Conservation (phyloP, 2,888 invertebrate species). For the Drosophila percnosoma region DNA sequence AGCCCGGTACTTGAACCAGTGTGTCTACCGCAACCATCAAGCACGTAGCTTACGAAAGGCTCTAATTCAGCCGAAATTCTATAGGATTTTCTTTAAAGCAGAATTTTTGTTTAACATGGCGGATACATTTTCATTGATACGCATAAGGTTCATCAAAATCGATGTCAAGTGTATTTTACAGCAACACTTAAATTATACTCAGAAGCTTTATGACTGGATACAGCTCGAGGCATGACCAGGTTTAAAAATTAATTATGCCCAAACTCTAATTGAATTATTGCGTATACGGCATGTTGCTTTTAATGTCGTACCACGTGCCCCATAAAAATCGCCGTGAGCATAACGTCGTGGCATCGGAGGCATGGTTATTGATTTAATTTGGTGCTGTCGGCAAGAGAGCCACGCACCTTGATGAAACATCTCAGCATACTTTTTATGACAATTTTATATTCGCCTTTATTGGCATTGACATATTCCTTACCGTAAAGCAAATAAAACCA, state of each 20-base stretch:
- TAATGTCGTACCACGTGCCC: conserved; percentile 57
- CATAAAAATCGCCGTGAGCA: conserved; percentile 52
- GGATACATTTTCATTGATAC: neutral
- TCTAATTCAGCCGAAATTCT: no score
- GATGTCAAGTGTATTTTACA: conserved; percentile 24
- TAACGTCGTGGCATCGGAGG: conserved; percentile 10
- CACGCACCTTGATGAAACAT: conserved; percentile 58
- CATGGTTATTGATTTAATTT: conserved; percentile 67
- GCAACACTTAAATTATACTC: conserved; percentile 29
- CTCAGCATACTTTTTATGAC: conserved; percentile 63
- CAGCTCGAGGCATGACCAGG: neutral
- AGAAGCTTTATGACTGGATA: conserved; percentile 10
- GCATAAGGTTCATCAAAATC: neutral
- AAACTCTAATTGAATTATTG: conserved; percentile 65
- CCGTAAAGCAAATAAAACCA: conserved; percentile 59
- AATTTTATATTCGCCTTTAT: conserved; percentile 66
- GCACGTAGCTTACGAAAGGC: neutral
- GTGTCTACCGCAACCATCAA: neutral
- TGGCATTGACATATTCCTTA: conserved; percentile 70
- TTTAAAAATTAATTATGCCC: conserved; percentile 57
- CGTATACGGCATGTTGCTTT: conserved; percentile 62
- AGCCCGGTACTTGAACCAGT: neutral
- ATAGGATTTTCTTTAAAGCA: neutral
- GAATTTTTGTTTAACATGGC: neutral
- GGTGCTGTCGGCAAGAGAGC: conserved; percentile 11